Evolutionary conservation across 2,797 vertebrate species (phyloP), one percentile per base, ranked within the genome.

Genomic region (Parauchenoglanis punctatus): DNA sequence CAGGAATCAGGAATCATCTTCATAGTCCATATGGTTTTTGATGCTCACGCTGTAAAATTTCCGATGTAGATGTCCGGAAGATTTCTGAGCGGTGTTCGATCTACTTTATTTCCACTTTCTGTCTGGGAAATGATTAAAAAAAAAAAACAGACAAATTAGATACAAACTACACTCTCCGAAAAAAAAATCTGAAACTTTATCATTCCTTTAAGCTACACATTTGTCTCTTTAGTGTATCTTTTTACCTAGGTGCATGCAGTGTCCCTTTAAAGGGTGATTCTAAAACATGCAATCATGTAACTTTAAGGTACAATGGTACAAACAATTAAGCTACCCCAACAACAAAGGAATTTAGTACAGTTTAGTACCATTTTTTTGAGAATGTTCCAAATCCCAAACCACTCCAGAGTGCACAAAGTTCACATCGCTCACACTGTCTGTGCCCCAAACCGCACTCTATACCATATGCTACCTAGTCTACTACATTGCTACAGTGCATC

Each of bases 91-190:
- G 46, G 56, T 13, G 35, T 5, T 75, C 63, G 61, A 54, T 35
- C 25, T 6, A 76, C 68, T 86, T 91, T 84, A 88, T 88, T 87
- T 85, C 67, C 76, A 87, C 68, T 65, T 87, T 72, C 85, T 84
- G n/a, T 83, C 87, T 88, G 75, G 28, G n/a, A 86, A 86, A 85
- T 10, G 2, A n/a, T 35, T 25, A 72, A 35, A 78, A 78, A 18
- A 25, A 31, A 76, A 77, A 49, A 76, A 23, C 46, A 15, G n/a
- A 49, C 68, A 44, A 52, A 77, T 67, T 49, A 67, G 13, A 75
- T 25, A 40, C 56, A 70, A 18, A 10, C 23, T 28, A n/a, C 76
- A 20, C 46, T 0, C 11, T 23, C 3, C 0, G 2, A 13, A 46
- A 28, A 23, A 49, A n/a, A 7, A 49, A 23, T 10, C 8, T 13